These are phyloP conservation scores for Abrostola triplasia DNA, from an alignment of 2,888 invertebrate genomes.

Conservation along the genomic window DNA sequence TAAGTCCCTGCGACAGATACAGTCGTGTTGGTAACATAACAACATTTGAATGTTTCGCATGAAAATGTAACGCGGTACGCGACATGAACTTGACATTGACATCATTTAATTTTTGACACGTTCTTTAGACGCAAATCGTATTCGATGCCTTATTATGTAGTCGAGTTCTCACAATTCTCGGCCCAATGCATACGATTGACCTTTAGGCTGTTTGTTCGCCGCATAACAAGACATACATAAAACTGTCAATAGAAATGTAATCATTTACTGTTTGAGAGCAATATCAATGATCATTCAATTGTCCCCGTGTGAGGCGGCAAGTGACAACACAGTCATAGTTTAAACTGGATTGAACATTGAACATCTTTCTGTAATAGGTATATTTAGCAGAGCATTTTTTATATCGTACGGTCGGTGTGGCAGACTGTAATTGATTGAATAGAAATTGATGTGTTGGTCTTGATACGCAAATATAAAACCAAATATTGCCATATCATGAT, in stretches of 20 bases:
- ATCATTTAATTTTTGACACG: slow-evolving; percentile 60
- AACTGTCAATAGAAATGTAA: slow-evolving; percentile 53
- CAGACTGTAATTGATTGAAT: not conserved
- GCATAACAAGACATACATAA: slow-evolving; percentile 40
- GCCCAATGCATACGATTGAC: slow-evolving; percentile 64
- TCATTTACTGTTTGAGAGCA: slow-evolving; percentile 43
- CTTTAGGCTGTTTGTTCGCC: slow-evolving; percentile 48
- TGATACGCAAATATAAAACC: not conserved
- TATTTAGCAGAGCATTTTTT: slow-evolving; percentile 9
- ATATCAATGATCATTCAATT: slow-evolving; percentile 55
- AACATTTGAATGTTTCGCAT: slow-evolving; percentile 43
- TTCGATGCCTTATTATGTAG: slow-evolving; percentile 52
- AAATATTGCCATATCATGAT: slow-evolving; percentile 11
- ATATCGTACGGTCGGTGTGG: not conserved
- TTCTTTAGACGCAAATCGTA: slow-evolving; percentile 47
- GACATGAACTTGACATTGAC: slow-evolving; percentile 71
- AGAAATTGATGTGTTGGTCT: not conserved
- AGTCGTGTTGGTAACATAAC: slow-evolving; percentile 23
- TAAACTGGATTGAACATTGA: slow-evolving; percentile 26
- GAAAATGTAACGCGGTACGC: slow-evolving; percentile 32
- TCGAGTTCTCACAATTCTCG: slow-evolving; percentile 50
- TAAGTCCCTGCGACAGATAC: slow-evolving; percentile 28
- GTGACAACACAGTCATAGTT: slow-evolving; percentile 5
- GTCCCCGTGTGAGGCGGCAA: slow-evolving; percentile 24
- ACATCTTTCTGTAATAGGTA: slow-evolving; percentile 2